These are phyloP conservation scores for Tetramorium alpestre DNA, from an alignment of 1,140 invertebrate species.

Conservation along the genomic window DNA sequence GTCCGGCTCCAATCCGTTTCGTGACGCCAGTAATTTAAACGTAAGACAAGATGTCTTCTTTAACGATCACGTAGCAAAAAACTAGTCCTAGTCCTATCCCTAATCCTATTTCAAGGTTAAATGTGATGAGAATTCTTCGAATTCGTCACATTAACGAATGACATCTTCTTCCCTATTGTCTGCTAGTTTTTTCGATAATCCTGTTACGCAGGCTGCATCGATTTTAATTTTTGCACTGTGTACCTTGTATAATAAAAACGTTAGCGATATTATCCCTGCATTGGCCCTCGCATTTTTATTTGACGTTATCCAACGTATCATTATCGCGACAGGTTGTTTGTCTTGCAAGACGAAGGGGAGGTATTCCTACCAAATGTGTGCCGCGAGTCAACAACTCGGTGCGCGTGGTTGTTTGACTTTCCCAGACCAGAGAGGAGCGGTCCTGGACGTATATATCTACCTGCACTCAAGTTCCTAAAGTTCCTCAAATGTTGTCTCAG, in stretches of 20 bases:
- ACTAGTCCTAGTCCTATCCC: not conserved
- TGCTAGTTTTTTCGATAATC: not conserved
- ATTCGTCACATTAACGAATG: not conserved
- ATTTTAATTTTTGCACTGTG: not conserved
- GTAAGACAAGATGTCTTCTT: not conserved
- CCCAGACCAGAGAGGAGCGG: conserved; percentile 80
- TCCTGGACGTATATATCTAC: conserved; percentile 74
- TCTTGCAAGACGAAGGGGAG: conserved; percentile 72
- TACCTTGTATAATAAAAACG: not conserved
- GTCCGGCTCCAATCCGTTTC: not conserved
- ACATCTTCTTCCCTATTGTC: not conserved
- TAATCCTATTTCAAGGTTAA: not conserved
- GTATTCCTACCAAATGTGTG: conserved; percentile 82
- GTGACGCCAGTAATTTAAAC: conserved; percentile 1
- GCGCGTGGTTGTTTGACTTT: conserved; percentile 82
- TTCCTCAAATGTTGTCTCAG: conserved; percentile 82
- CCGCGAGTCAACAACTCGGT: conserved; percentile 82
- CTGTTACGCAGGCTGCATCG: not conserved
- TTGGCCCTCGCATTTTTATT: conserved; percentile 66
- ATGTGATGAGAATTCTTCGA: not conserved
- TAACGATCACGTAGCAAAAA: not conserved
- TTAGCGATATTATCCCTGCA: conserved; percentile 1
- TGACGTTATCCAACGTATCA: conserved; percentile 78
- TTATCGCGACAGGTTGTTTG: conserved; percentile 84
- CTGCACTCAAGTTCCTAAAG: conserved; percentile 76